Conservation (phyloP, 2,797 vertebrate genomes). For the Decapterus maruadsi region DNA sequence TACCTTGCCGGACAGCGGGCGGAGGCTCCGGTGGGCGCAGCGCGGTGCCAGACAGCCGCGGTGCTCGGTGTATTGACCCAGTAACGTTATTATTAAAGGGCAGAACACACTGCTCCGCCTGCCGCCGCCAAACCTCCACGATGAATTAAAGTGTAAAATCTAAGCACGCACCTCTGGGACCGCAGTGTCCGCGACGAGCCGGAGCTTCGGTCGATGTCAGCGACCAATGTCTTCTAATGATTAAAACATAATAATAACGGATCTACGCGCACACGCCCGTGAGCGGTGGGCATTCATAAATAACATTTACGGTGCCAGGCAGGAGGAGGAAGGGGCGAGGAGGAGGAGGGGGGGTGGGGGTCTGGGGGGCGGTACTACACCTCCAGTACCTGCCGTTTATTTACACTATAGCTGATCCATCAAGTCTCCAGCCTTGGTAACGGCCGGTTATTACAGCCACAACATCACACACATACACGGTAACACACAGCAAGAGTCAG, state of each 20-base stretch:
- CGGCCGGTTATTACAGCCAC: not conserved
- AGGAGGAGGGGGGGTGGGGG: slow-evolving; percentile 21
- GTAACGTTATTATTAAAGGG: slow-evolving; percentile 56
- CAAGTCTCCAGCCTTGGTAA: accelerated
- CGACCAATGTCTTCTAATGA: slow-evolving; percentile 48
- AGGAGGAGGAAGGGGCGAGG: slow-evolving; percentile 41
- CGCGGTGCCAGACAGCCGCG: slow-evolving; percentile 47
- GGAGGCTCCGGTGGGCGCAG: slow-evolving; percentile 48
- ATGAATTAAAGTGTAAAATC: slow-evolving; percentile 50
- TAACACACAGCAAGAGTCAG: not conserved
- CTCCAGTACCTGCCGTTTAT: slow-evolving; percentile 53
- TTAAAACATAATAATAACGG: slow-evolving; percentile 64
- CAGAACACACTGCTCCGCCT: slow-evolving; percentile 47
- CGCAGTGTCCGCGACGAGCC: slow-evolving; percentile 24
- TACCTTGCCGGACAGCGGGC: slow-evolving; percentile 67
- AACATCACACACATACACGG: not conserved
- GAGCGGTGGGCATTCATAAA: slow-evolving; percentile 83
- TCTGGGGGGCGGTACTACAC: slow-evolving; percentile 54
- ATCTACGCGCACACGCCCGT: slow-evolving; percentile 75
- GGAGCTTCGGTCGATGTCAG: slow-evolving; percentile 16
- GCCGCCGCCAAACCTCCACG: slow-evolving; percentile 43
- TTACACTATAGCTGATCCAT: not conserved
- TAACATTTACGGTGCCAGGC: slow-evolving; percentile 75
- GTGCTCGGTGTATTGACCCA: slow-evolving; percentile 71
- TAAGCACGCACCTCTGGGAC: slow-evolving; percentile 20